Percentiles rank a stretch among this genome's conserved stretches.
Evolutionary conservation across 2,888 invertebrate species (phyloP).

Genomic region (Hypolimnas misippus): DNA sequence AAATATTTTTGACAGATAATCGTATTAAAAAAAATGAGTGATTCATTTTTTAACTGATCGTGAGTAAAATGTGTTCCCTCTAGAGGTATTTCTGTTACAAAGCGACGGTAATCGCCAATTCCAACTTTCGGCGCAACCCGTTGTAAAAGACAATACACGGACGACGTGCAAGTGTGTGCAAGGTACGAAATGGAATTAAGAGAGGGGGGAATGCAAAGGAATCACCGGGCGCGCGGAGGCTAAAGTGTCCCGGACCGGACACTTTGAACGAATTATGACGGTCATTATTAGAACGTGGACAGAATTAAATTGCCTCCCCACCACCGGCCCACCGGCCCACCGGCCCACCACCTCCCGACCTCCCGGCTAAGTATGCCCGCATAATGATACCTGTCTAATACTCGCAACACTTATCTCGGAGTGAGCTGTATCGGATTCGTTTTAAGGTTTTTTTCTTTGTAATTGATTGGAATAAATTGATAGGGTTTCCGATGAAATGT

Average conservation of each 20-base stretch:
- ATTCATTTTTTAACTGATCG: too few species aligned
- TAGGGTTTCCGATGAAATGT: not conserved
- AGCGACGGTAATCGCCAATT: conserved; percentile 15
- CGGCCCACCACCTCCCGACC: conserved; percentile 50
- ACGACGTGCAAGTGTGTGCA: conserved; percentile 70
- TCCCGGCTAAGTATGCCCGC: conserved; percentile 80
- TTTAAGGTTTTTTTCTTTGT: conserved; percentile 44
- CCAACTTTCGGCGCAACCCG: conserved; percentile 26
- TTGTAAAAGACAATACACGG: conserved; percentile 36
- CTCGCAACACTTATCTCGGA: conserved; percentile 71
- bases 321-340: too few species aligned
- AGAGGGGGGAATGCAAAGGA: conserved; percentile 81
- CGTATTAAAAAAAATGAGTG: too few species aligned
- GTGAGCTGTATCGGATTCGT: conserved; percentile 15
- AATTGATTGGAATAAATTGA: conserved; percentile 30
- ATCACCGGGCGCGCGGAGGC: conserved; percentile 70
- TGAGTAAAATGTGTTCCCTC: too few species aligned
- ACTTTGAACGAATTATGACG: conserved; percentile 86
- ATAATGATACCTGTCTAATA: conserved; percentile 82
- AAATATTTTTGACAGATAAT: too few species aligned
- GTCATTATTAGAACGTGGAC: conserved; percentile 86
- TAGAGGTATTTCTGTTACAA: conserved; percentile 48
- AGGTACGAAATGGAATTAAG: conserved; percentile 83
- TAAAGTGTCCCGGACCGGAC: conserved; percentile 83
- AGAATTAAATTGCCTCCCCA: conserved; percentile 85